Base-by-base conservation (phyloP, 1,140 invertebrate genomes). In the Drosophila saltans region DNA sequence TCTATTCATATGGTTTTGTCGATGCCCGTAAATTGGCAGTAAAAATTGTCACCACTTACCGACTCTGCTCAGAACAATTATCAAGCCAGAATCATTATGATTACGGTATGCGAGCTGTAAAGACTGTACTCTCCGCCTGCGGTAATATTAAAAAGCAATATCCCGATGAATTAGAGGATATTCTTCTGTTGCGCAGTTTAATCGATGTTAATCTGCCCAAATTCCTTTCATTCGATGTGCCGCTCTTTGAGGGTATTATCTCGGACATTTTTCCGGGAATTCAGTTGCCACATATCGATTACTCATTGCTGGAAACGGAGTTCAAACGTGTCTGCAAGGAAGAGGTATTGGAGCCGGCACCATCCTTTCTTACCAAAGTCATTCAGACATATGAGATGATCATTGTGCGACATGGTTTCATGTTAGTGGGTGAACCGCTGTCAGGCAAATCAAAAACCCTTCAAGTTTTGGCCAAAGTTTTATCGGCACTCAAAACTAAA, bases 161-260 rank as follows among this genome's bases (percentile, higher is more conserved):
- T 90, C 97, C 97, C 0, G 93, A 97, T 79, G 96, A 98, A 92
- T 93, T 96, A 80, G 96, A 97, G 93, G 95, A 96, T 75, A 94
- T 95, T 70, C 91, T 98, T 52, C 88, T 98, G 41, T 93, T 98
- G 30, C 93, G 97, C 40, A 97, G 97, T 1, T 96, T 99, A 62
- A 95, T 97, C 28, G 97, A 98, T 93, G 97, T 99, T 0, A 99
- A 98, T 94, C 93, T 98, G 43, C 97, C 98, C 0, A 99, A 99
- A 92, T 98, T 99, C 93, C 93, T 98, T 45, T 95, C 95, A 3
- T 95, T 96, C 88, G 98, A 99, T 92, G 94, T 98, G 33, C 97
- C 97, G 1, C 93, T 99, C 3, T 99, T 98, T 77, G 93, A 97
- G 89, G 97, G 97, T 11, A 98, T 99, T 56, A 97, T 98, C 63